Base-by-base conservation (phyloP, 2,113 vertebrate species). In the Chaenocephalus aceratus region DNA sequence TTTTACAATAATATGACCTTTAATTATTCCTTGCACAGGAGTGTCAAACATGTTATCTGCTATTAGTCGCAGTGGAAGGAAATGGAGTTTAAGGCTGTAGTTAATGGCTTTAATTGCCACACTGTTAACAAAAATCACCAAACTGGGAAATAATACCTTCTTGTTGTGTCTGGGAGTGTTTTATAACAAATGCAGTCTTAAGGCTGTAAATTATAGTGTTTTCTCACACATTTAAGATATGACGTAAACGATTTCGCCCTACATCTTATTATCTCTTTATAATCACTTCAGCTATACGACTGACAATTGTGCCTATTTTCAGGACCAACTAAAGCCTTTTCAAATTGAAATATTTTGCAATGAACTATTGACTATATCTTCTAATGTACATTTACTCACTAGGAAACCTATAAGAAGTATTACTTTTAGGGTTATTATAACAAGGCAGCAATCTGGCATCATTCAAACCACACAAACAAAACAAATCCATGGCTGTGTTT, bases 1-100 rank as follows among this genome's bases (percentile, higher is more conserved):
- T 36, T 53, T 66, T 62, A 14, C 34, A 52, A 13, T 26, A 58
- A 49, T 54, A 54, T 41, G 58, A 75, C 61, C 71, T 82, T 84
- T 81, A 70, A 44, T 72, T 76, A 67, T 21, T 74, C 46, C 45
- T 49, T 82, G 41, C 49, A 67, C 79, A 75, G 72, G 18, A 14
- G 30, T 51, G 36, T 60, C 36, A 62, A 44, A 68, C 34, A 14
- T 51, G 74, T 57, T 2, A 71, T 70, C 23, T 68, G n/a, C 10
- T 14, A 9, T 57, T 58, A 36, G 26, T 60, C 30, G 34, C 41
- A 57, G 51, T 34, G 21, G 44, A 58, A 57, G 54, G 13, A 56
- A 44, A 53, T 18, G 15, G 5, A 57, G 51, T 56, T 53, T 56
- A 10, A 69, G 15, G 56, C 15, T 46, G 6, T 41, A 46, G 21